phyloP scores from a whole-genome alignment of 2,797 vertebrate genomes.

The Pipistrellus nathusii region DNA sequence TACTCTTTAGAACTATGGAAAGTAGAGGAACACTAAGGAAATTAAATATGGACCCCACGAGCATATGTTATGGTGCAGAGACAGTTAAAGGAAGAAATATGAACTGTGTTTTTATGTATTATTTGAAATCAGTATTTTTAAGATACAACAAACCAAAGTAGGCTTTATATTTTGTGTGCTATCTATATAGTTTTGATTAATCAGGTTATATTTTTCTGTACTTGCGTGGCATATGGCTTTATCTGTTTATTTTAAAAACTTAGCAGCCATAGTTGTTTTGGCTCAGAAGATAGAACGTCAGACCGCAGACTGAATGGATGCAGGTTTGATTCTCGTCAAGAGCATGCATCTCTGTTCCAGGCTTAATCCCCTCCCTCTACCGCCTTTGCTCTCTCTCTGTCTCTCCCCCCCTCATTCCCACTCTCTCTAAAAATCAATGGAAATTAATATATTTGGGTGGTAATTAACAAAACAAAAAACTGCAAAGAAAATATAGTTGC shows the following conservation, averaged over 20 bases:
- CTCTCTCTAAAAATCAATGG: too few relatives aligned
- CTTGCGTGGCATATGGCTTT: slow-evolving; percentile 5
- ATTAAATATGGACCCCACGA: neutral
- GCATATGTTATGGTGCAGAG: neutral
- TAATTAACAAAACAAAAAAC: too few relatives aligned
- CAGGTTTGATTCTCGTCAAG: too few relatives aligned
- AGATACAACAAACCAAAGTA: neutral
- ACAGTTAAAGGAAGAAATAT: slow-evolving; percentile 34
- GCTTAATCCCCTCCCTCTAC: too few relatives aligned
- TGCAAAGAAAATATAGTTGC: neutral
- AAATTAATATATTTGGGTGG: too few relatives aligned
- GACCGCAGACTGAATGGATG: too few relatives aligned
- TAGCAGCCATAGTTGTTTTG: neutral
- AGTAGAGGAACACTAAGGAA: neutral
- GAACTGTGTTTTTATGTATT: neutral
- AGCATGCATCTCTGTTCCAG: too few relatives aligned
- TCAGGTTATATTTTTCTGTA: slow-evolving; percentile 45
- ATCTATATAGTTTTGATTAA: neutral
- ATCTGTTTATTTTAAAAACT: slow-evolving; percentile 36
- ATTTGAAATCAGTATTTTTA: slow-evolving; percentile 16
- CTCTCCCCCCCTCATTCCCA: accelerated
- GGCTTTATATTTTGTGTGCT: neutral
- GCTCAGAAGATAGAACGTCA: too few relatives aligned
- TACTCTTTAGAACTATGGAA: neutral
- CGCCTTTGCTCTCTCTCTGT: too few relatives aligned